Base-by-base conservation (phyloP, 2,888 invertebrate species). In the Macrosiphum euphorbiae region DNA sequence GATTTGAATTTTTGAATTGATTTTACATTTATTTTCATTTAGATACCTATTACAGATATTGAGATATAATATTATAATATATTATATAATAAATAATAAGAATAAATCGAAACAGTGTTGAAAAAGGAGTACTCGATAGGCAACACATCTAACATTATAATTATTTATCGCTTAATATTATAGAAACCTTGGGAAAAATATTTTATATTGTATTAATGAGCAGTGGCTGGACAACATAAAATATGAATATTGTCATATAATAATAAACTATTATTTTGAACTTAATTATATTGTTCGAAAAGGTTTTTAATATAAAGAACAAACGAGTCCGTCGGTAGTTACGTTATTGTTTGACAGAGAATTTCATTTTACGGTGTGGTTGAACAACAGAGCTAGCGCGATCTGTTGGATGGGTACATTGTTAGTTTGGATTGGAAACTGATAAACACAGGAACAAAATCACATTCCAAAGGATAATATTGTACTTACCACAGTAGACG, bases 371-470 rank as follows among this genome's bases (percentile, higher is more conserved):
- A 90, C 11, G 35, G 78, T 50, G 28, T 0, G 3, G 20, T 20
- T 8, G 44, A 44, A 44, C 41, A n/a, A 5, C 44, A 47, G 85
- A 85, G 0, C 85, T 85, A 58, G 55, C 91, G 91, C 91, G 86
- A 55, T 91, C 91, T 91, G n/a, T 47, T 24, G 28, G 58, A 28
- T 24, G 2, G 1, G 20, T 0, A 0, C 10, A 16, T 44, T 28
- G n/a, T 41, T n/a, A 52, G 8, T 8, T 52, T 28, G 3, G 11
- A 52, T 55, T 10, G 16, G 16, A 28, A 44, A n/a, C 52, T 3
- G 55, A 88, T 58, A 88, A 55, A 88, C 88, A 55, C 88, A 88
- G 52, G n/a, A 88, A 78, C 35, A 78, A 78, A 55, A 20, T 8
- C 35, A 35, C 1, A 78, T 35, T 78, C 35, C 5, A 78, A 35